Conservation (phyloP, 1,140 invertebrate genomes). For the Sitodiplosis mosellana region DNA sequence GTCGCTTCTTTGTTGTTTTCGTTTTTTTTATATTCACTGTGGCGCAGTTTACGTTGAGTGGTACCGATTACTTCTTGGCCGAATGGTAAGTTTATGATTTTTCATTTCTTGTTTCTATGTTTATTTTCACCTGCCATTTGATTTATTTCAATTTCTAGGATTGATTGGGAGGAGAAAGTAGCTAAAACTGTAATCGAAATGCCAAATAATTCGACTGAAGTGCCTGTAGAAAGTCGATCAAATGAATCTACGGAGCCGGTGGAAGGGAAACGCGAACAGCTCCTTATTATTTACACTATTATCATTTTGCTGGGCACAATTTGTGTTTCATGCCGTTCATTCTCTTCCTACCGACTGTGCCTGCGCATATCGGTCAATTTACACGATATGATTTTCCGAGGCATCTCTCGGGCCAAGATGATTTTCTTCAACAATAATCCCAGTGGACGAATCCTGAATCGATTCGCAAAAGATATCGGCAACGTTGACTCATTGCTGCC, state of each 20-base stretch:
- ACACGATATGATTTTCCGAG: slow-evolving; percentile 70
- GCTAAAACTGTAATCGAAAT: background rate
- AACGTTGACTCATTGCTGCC: slow-evolving; percentile 72
- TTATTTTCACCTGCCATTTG: background rate
- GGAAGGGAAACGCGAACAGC: background rate
- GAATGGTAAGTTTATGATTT: slow-evolving; percentile 34
- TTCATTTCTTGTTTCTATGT: background rate
- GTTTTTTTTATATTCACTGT: slow-evolving; percentile 39
- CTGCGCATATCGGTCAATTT: slow-evolving; percentile 58
- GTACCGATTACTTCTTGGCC: slow-evolving; percentile 59
- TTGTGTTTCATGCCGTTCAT: slow-evolving; percentile 32
- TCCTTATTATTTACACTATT: background rate
- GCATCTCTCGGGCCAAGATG: slow-evolving; percentile 64
- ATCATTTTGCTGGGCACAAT: background rate
- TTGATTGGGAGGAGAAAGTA: slow-evolving; percentile 21
- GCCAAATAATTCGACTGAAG: background rate
- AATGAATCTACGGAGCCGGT: background rate
- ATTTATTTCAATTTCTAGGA: slow-evolving; percentile 9
- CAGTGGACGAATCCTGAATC: too few species aligned
- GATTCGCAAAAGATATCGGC: too few species aligned
- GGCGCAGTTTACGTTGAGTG: slow-evolving; percentile 46
- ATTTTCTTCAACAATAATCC: too few species aligned
- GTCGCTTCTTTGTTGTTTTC: slow-evolving; percentile 33
- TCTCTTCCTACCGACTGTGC: slow-evolving; percentile 58
- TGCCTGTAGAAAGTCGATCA: background rate